Evolutionary conservation across 2,113 vertebrate species (phyloP).

Genomic region (Donacobius atricapilla): DNA sequence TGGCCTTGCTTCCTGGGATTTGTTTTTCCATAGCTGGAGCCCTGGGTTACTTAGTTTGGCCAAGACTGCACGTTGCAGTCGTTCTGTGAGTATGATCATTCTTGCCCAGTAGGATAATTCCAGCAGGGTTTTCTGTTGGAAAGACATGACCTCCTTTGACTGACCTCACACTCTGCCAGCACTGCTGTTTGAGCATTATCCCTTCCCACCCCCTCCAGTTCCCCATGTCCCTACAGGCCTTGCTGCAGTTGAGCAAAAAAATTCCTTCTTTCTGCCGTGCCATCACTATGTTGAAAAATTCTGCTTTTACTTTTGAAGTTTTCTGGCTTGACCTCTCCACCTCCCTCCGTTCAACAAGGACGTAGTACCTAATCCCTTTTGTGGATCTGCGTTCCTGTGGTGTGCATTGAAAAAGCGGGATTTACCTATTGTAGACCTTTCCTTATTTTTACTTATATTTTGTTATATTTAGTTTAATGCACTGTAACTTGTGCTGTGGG

Average conservation of each 20-base stretch:
- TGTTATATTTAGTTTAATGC: background rate
- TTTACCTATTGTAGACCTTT: background rate
- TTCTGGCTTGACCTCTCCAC: background rate
- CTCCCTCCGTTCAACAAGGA: background rate
- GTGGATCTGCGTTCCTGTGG: background rate
- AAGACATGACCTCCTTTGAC: background rate
- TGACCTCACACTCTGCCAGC: background rate
- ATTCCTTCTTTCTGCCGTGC: background rate
- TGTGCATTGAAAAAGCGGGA: background rate
- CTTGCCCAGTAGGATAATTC: background rate
- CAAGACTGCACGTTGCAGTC: background rate
- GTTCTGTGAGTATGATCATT: background rate
- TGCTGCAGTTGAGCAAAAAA: background rate
- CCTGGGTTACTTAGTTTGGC: background rate
- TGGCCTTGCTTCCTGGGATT: conserved; percentile 34
- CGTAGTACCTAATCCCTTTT: background rate
- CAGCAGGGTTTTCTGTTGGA: background rate
- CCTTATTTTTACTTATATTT: background rate
- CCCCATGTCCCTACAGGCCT: background rate
- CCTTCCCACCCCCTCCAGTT: background rate
- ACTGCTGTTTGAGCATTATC: background rate
- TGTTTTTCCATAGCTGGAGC: conserved; percentile 29
- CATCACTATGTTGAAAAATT: background rate
- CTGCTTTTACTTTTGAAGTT: background rate
- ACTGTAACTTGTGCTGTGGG: background rate